Evolutionary conservation across 2,797 vertebrate genomes (phyloP).

Genomic region (Paguma larvata): DNA sequence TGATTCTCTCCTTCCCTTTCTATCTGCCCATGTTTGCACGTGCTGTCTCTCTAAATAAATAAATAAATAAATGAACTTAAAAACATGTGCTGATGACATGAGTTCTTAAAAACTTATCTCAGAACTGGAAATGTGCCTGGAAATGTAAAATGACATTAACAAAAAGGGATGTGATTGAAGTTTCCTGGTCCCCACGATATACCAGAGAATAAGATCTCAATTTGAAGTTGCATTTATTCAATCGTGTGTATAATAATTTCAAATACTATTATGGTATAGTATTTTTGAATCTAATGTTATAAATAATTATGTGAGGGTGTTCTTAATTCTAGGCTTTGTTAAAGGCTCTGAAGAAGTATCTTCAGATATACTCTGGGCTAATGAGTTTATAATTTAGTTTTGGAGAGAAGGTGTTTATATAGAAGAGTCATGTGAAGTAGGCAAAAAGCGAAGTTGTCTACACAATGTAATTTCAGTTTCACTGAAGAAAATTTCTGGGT

Average conservation of each 20-base stretch:
- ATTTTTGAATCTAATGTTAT: slow-evolving; percentile 1
- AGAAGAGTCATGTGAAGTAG: neutral
- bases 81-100: neutral
- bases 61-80: too few species aligned
- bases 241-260: neutral
- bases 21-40: too few species aligned
- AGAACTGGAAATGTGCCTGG: neutral
- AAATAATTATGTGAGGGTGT: neutral
- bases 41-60: too few species aligned
- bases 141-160: slow-evolving; percentile 34
- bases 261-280: neutral
- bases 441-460: neutral
- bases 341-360: neutral
- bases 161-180: neutral
- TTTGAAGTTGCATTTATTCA: slow-evolving; percentile 18
- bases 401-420: slow-evolving; percentile 29
- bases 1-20: too few species aligned
- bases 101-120: neutral
- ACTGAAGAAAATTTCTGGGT: slow-evolving; percentile 4
- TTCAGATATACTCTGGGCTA: neutral
- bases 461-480: neutral
- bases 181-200: neutral
- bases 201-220: neutral
- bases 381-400: neutral
- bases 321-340: neutral